Conservation (phyloP, 2,113 vertebrate genomes). For the Callionymus lyra region DNA sequence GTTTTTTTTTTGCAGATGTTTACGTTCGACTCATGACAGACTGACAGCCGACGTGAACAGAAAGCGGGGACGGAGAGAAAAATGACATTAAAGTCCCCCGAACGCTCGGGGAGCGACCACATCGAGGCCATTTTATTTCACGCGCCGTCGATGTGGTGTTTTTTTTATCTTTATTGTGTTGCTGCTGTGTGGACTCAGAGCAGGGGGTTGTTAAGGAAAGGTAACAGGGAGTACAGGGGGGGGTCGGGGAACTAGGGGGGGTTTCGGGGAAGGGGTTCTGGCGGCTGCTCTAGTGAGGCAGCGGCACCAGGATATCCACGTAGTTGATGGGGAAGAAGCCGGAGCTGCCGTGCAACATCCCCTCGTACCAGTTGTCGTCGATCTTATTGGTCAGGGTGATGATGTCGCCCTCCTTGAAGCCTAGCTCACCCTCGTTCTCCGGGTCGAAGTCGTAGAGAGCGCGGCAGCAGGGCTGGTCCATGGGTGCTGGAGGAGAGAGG, state of each 20-base stretch:
- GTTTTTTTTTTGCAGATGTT: too few relatives aligned
- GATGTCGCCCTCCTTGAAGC: slow-evolving; percentile 95
- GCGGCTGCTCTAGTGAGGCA: slow-evolving; percentile 78
- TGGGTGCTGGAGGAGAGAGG: slow-evolving; percentile 55
- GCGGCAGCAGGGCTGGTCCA: slow-evolving; percentile 96
- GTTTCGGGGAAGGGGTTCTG: neutral
- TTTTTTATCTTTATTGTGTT: slow-evolving; percentile 18
- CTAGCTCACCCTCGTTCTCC: slow-evolving; percentile 95
- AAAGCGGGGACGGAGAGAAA: slow-evolving; percentile 36
- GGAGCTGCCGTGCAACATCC: slow-evolving; percentile 91
- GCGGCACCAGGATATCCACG: slow-evolving; percentile 90
- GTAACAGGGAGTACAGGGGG: slow-evolving; percentile 22
- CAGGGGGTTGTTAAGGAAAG: slow-evolving; percentile 42
- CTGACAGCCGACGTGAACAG: slow-evolving; percentile 30
- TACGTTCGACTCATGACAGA: too few relatives aligned
- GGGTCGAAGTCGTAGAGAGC: slow-evolving; percentile 96
- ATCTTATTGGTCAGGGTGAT: slow-evolving; percentile 98
- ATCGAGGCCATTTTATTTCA: slow-evolving; percentile 17
- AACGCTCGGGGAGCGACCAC: slow-evolving; percentile 15
- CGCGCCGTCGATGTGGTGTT: slow-evolving; percentile 11
- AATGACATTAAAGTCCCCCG: slow-evolving; percentile 10
- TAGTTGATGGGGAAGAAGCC: slow-evolving; percentile 99
- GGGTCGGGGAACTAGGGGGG: slow-evolving; percentile 22
- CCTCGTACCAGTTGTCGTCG: slow-evolving; percentile 99
- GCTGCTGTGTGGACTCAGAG: slow-evolving; percentile 30